Conservation (phyloP, 2,888 invertebrate genomes). For the Lasius fuliginosus region DNA sequence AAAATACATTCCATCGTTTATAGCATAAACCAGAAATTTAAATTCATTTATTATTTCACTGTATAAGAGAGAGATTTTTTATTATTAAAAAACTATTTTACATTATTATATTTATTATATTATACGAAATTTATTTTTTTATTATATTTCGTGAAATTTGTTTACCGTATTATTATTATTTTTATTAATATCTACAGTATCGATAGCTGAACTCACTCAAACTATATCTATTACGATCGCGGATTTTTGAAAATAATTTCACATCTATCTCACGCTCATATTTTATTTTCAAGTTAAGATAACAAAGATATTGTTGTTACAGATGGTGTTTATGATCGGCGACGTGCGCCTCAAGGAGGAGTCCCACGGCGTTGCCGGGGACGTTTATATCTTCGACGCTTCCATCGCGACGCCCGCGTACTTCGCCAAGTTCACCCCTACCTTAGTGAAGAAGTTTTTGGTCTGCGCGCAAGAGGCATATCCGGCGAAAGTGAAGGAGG, state of each 20-base stretch:
- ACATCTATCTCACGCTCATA: not conserved
- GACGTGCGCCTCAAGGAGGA: constrained; percentile 93
- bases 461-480: constrained; percentile 95
- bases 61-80: not conserved
- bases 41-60: not conserved
- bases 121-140: too few relatives aligned
- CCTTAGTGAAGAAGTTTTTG: constrained; percentile 94
- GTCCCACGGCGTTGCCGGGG: constrained; percentile 93
- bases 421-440: constrained; percentile 94
- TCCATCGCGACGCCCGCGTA: constrained; percentile 92
- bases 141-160: not conserved
- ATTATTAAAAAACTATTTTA: not conserved
- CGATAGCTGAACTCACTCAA: not conserved
- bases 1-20: not conserved
- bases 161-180: not conserved
- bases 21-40: not conserved
- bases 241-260: not conserved
- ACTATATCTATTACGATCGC: not conserved
- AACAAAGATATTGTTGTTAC: not conserved
- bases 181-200: not conserved
- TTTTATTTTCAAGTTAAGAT: constrained; percentile 61
- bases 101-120: too few relatives aligned
- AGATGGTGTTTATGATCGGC: constrained; percentile 93
- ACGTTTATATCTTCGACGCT: constrained; percentile 94
- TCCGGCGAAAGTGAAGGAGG: constrained; percentile 95